Percentiles rank a stretch among this genome's conserved stretches.
These are phyloP conservation scores for Varecia variegata DNA, from an alignment of 2,797 vertebrate species.

Conservation along the genomic window DNA sequence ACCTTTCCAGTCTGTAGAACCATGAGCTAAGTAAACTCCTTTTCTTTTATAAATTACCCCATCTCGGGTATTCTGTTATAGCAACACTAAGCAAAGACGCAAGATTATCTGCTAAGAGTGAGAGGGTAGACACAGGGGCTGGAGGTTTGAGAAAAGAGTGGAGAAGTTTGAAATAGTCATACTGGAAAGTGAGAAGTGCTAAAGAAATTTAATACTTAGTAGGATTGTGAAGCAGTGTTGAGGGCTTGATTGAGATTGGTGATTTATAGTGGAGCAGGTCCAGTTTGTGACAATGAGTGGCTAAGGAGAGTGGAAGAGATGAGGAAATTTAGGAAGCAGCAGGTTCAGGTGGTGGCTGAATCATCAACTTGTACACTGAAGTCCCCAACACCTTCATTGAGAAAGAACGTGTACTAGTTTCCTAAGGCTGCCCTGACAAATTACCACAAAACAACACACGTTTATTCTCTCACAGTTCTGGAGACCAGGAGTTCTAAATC, in stretches of 20 bases:
- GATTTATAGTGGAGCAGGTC: background rate
- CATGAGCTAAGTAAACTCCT: background rate
- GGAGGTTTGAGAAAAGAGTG: background rate
- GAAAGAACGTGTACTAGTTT: background rate
- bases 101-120: background rate
- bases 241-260: background rate
- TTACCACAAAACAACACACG: constrained; percentile 1
- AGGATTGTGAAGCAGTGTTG: background rate
- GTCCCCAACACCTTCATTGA: constrained; percentile 18
- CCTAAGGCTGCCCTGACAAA: background rate
- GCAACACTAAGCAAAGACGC: background rate
- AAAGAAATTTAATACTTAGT: background rate
- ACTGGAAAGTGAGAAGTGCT: background rate
- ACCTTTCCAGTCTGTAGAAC: background rate
- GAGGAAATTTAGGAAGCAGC: background rate
- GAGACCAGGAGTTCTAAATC: background rate
- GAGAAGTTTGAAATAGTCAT: constrained; percentile 30
- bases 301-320: constrained; percentile 22
- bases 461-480: background rate
- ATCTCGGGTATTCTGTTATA: background rate
- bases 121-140: background rate
- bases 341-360: background rate
- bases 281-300: background rate
- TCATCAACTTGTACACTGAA: background rate
- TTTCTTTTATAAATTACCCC: background rate